A percentile compares a stretch with the other conserved stretches of the same genome.
Evolutionary conservation across 2,888 invertebrate species (phyloP).

Genomic region (Synanthedon tipuliformis): DNA sequence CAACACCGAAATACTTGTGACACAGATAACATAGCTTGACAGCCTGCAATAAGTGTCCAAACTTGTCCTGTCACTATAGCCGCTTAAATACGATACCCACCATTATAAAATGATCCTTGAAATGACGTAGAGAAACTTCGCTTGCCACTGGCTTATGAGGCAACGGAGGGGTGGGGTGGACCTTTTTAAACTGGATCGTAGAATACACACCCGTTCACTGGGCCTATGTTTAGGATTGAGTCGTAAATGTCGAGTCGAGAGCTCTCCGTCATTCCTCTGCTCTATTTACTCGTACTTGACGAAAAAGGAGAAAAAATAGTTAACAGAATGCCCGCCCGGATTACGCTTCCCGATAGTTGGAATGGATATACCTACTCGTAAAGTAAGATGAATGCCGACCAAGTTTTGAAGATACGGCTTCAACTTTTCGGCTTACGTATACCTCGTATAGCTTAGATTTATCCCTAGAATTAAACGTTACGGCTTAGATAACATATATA

Average conservation of each 20-base stretch:
- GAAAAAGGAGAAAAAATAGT: constrained; percentile 26
- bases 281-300: constrained; percentile 49
- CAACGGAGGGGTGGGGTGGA: constrained; percentile 20
- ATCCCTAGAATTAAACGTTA: too few species aligned
- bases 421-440: constrained; percentile 33
- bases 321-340: constrained; percentile 32
- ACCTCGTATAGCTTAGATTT: neutral
- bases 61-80: constrained; percentile 49
- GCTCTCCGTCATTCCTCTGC: constrained; percentile 48
- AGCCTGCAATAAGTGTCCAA: constrained; percentile 49
- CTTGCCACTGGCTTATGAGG: constrained; percentile 11
- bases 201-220: constrained; percentile 39
- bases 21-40: constrained; percentile 51
- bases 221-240: constrained; percentile 59
- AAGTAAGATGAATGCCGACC: constrained; percentile 37
- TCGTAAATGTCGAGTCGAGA: constrained; percentile 66
- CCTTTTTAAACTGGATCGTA: constrained; percentile 42
- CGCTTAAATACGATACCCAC: constrained; percentile 37
- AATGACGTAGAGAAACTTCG: constrained; percentile 15
- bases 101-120: constrained; percentile 32
- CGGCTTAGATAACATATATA: too few species aligned
- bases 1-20: constrained; percentile 35
- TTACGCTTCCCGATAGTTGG: constrained; percentile 29
- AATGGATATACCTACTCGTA: constrained; percentile 19
- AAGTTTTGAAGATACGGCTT: constrained; percentile 24